Evolutionary conservation across 2,113 vertebrate species (phyloP), one percentile per base, ranked within the genome.

Genomic region (Micromys minutus): DNA sequence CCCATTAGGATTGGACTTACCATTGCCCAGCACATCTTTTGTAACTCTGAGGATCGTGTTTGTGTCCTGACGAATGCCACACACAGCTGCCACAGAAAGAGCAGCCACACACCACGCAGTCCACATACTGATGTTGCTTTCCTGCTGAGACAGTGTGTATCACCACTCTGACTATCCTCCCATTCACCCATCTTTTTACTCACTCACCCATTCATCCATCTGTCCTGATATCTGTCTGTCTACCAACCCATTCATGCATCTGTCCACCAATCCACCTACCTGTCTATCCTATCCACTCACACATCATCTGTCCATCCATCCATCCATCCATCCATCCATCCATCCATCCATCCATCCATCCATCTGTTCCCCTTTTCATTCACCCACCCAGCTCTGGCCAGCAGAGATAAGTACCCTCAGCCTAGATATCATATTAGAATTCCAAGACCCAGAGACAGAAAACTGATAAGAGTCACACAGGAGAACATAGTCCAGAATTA

Each of bases 21-120:
- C 97, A 0, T 97, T 84, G 0, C 97, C 95, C 84, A 98, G 47
- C 45, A 97, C 89, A 0, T 88, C 89, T 91, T 97, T 91, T 1
- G 11, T 95, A 47, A 98, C 77, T 88, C 98, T 96, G 91, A 98
- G 97, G 59, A 98, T 26, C 0, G 96, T 96, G 3, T 95, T 97
- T 39, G 84, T 90, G 0, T 67, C 67, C 34, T 45, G 12, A n/a
- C 4, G 31, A 24, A 21, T 1, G 0, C 87, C 72, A 0, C 89
- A 93, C 45, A 90, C 50, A 57, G 97, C 94, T 5, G 83, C 88
- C 50, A 75, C 5, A 0, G 3, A 94, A 67, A 97, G 22, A 42
- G 96, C 16, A 12, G 89, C 74, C 3, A 95, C n/a, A 65, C 42
- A 90, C 97, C 97, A 98, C 0, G 21, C 39, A 0, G 2, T 95